Conservation (phyloP, 2,797 vertebrate species). For the Pygocentrus nattereri region DNA sequence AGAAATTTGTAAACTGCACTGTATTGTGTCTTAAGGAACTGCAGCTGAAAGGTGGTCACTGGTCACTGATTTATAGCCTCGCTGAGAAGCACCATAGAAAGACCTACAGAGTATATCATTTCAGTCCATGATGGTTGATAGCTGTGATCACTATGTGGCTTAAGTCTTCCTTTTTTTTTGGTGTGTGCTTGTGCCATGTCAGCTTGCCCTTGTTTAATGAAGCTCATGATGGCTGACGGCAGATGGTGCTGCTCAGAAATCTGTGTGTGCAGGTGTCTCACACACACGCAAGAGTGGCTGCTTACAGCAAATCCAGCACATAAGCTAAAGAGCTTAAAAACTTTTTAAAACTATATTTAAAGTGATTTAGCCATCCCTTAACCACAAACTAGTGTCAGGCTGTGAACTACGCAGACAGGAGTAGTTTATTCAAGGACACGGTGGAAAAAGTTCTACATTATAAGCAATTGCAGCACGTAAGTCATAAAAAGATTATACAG, state of each 20-base stretch:
- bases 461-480: no score
- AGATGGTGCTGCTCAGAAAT: slow-evolving; percentile 1
- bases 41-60: no score
- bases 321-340: neutral
- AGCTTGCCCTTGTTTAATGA: neutral
- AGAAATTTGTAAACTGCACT: neutral
- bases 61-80: no score
- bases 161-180: slow-evolving; percentile 27
- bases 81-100: no score
- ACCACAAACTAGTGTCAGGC: neutral
- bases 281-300: neutral
- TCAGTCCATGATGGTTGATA: no score
- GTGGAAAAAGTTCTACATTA: no score
- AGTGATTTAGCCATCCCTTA: neutral
- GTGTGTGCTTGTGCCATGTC: neutral
- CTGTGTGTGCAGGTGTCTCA: neutral
- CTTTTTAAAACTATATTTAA: neutral
- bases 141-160: neutral
- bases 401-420: no score
- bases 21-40: neutral
- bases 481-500: no score
- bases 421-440: no score
- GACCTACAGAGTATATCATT: no score
- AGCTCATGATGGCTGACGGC: slow-evolving; percentile 17
- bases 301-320: neutral